Conservation (phyloP, 2,888 invertebrate genomes). For the Parnassius smintheus region DNA sequence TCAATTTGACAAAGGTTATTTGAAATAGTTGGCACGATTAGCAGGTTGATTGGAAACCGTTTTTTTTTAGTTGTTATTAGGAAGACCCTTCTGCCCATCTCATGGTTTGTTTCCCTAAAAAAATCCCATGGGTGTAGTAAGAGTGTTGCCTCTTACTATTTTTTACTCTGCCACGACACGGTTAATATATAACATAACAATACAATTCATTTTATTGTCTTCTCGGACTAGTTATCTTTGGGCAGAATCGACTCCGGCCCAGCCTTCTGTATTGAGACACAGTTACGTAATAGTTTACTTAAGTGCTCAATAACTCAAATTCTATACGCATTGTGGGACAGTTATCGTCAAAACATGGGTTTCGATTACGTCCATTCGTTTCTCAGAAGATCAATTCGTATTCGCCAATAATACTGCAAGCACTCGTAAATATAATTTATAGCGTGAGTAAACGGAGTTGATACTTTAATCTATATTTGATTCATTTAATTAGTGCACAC, state of each 20-base stretch:
- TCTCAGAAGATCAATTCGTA: conserved; percentile 34
- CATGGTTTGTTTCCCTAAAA: no score
- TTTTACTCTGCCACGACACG: no score
- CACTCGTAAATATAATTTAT: conserved; percentile 7
- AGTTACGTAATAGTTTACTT: conserved; percentile 5
- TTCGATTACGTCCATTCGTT: conserved; percentile 28
- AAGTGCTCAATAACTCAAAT: conserved; percentile 34
- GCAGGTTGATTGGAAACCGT: no score
- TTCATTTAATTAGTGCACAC: no score
- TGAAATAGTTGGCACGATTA: no score
- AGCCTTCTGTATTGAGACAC: conserved; percentile 1
- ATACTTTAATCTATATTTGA: conserved; percentile 2
- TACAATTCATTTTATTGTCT: no score
- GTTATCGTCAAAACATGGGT: conserved; percentile 60
- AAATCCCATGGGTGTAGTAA: no score
- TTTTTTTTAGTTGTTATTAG: no score
- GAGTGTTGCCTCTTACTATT: no score
- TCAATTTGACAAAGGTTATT: no score
- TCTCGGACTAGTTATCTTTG: neutral
- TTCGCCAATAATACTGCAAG: conserved; percentile 24
- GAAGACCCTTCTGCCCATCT: no score
- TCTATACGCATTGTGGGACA: conserved; percentile 48
- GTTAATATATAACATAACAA: no score
- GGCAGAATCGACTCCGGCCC: neutral
- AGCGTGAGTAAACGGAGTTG: conserved; percentile 1